A percentile compares a stretch with the other conserved stretches of the same genome.
Conservation (phyloP, 2,113 vertebrate genomes). For the Petrocephalus zakoni region DNA sequence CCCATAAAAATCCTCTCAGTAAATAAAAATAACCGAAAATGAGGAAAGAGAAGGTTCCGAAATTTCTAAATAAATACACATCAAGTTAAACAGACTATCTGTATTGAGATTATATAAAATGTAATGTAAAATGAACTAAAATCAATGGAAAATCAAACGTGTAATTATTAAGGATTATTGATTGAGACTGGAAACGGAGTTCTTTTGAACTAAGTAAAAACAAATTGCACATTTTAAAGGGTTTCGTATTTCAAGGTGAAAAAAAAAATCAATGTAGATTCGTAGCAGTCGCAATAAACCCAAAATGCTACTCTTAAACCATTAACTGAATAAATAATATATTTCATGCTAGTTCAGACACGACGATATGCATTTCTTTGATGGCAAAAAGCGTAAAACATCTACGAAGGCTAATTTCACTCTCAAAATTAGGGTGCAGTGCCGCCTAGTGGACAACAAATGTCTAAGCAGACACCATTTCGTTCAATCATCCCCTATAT, state of each 20-base stretch:
- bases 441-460: neutral
- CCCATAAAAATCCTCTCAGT: neutral
- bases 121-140: neutral
- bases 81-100: neutral
- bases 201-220: neutral
- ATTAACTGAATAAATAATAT: neutral
- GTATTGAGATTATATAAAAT: neutral
- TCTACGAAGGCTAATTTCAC: neutral
- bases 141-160: neutral
- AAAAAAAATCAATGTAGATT: neutral
- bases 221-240: neutral
- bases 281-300: neutral
- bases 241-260: neutral
- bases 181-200: neutral
- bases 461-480: neutral
- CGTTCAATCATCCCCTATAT: neutral
- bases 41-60: neutral
- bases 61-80: neutral
- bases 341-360: neutral
- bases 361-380: neutral
- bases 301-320: neutral
- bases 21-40: neutral
- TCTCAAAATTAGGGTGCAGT: conserved; percentile 3
- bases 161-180: neutral
- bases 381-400: neutral